phyloP scores from a whole-genome alignment of 1,140 invertebrate species.

The Antheraea mylitta region DNA sequence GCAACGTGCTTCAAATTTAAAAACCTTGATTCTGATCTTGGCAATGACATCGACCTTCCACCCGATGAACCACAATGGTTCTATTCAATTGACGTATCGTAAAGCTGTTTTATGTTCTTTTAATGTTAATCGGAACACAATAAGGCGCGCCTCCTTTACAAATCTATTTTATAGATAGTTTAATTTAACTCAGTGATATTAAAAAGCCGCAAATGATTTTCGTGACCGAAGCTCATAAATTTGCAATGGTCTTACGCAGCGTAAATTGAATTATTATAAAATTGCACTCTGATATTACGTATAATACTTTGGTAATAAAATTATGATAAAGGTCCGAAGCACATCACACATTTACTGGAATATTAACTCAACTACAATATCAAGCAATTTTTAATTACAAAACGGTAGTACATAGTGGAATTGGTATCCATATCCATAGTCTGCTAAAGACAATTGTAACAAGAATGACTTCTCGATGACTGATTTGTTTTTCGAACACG shows the following conservation, averaged over 20 bases:
- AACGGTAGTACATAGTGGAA: too few species aligned
- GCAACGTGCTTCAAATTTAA: background rate
- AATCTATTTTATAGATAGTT: slow-evolving; percentile 29
- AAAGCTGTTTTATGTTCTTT: slow-evolving; percentile 55
- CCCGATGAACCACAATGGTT: slow-evolving; percentile 29
- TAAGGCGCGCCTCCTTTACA: slow-evolving; percentile 46
- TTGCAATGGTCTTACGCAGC: background rate
- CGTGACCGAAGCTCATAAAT: slow-evolving; percentile 28
- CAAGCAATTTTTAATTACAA: too few species aligned
- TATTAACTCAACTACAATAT: too few species aligned
- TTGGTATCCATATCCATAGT: too few species aligned
- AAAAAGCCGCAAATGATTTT: slow-evolving; percentile 48
- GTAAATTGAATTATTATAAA: too few species aligned
- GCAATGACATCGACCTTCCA: slow-evolving; percentile 47
- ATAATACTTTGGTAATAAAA: too few species aligned
- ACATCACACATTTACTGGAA: too few species aligned
- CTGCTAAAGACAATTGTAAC: too few species aligned
- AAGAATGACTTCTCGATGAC: too few species aligned
- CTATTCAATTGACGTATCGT: slow-evolving; percentile 43
- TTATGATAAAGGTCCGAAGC: too few species aligned
- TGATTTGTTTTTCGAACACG: too few species aligned
- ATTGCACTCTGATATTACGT: too few species aligned
- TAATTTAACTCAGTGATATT: slow-evolving; percentile 7
- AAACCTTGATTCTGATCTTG: slow-evolving; percentile 42
- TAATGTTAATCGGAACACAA: slow-evolving; percentile 52